Base-by-base conservation (phyloP, 2,797 vertebrate genomes). In the Myripristis jacobus region DNA sequence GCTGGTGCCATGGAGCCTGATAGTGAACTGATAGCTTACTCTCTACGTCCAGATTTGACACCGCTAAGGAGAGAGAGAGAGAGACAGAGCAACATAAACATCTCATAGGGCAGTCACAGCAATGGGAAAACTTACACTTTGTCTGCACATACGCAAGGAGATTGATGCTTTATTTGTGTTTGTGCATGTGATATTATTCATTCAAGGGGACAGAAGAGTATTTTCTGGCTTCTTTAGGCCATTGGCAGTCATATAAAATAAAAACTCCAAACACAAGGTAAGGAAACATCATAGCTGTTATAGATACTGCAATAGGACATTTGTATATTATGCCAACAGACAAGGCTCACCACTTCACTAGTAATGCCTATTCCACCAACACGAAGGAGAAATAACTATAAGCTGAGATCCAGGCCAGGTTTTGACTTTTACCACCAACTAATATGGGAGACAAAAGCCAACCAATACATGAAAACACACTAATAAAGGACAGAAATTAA, bases 31-130 rank as follows among this genome's bases (percentile, higher is more conserved):
- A 96, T 88, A 98, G 87, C 92, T 99, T 98, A 86, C 97, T 98
- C 90, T 99, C 98, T 29, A 93, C 86, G 50, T 99, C 98, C 92
- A 99, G 92, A 92, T 97, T 97, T 53, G 98, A 99, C 85, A 99
- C 97, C 2, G 98, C 98, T 99, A 88, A 54, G 13, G 70, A 24
- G 50, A 74, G 46, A 85, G 18, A 63, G 2, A 43, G 22, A 85
- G 6, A 73, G 8, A 81, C 0, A 46, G 38, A 41, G 13, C 38
- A 41, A 41, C 4, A 15, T 41, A 13, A 41, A 13, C 3, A 41
- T 41, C 4, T 41, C 13, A 15, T 4, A 41, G 38, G 13, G 13
- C 13, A 41, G 3, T 15, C 38, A 7, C 16, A 47, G 19, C n/a
- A 46, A 11, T 6, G 4, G 41, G 16, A 44, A 44, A 44, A 44